A percentile compares a stretch with the other conserved stretches of the same genome.
Conservation (phyloP, 2,888 invertebrate genomes). For the Heliconius charithonia region DNA sequence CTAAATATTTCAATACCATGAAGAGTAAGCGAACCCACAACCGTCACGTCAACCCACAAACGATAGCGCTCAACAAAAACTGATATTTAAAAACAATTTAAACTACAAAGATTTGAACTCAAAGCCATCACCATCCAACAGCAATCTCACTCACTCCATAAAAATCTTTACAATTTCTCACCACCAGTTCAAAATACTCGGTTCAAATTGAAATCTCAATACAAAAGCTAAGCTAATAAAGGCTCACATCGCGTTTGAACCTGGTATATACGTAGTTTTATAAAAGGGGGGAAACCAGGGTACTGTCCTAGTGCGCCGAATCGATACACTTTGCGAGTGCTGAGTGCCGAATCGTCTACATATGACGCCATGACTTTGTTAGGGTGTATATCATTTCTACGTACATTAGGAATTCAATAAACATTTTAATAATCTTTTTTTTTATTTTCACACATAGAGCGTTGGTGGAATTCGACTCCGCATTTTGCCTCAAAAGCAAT, state of each 20-base stretch:
- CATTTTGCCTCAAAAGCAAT: no score
- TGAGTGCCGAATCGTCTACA: constrained; percentile 44
- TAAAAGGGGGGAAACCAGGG: constrained; percentile 38
- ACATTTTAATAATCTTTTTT: neutral
- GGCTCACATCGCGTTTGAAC: constrained; percentile 27
- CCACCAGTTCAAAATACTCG: neutral
- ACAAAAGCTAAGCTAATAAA: constrained; percentile 23
- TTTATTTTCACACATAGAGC: no score
- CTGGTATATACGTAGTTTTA: constrained; percentile 13
- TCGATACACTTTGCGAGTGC: constrained; percentile 44
- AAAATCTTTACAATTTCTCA: neutral
- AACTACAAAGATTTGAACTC: neutral
- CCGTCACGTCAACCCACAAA: neutral
- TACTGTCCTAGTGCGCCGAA: constrained; percentile 44
- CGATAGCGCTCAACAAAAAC: neutral
- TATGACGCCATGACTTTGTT: constrained; percentile 39
- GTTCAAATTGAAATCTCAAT: constrained; percentile 22
- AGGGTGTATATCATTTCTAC: constrained; percentile 27
- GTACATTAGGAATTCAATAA: neutral
- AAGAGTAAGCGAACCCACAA: neutral
- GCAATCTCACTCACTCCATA: neutral
- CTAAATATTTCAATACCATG: neutral
- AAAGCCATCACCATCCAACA: neutral
- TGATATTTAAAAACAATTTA: neutral
- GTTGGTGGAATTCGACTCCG: no score